Evolutionary conservation across 2,797 vertebrate genomes (phyloP).

Genomic region (Huso huso): DNA sequence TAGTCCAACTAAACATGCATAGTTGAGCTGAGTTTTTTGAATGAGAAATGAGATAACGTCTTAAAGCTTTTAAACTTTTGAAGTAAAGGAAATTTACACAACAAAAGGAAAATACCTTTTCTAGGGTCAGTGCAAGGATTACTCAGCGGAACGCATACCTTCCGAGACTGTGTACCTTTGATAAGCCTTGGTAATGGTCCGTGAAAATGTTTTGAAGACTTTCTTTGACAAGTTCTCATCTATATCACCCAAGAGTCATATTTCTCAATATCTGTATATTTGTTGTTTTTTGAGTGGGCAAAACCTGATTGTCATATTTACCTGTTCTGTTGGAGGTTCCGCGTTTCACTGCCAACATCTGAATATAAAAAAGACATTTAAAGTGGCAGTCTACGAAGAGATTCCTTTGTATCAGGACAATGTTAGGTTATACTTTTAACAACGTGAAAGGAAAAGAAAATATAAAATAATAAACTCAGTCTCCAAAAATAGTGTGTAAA

Average conservation of each 20-base stretch:
- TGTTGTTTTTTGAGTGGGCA: no score
- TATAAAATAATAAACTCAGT: no score
- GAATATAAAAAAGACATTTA: no score
- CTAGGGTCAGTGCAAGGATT: constrained; percentile 67
- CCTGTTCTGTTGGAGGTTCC: no score
- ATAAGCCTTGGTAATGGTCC: constrained; percentile 60
- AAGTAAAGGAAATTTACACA: constrained; percentile 76
- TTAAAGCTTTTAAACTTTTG: constrained; percentile 64
- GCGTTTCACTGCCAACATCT: no score
- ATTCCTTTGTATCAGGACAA: no score
- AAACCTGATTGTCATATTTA: no score
- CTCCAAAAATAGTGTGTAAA: no score
- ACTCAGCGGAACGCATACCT: constrained; percentile 68
- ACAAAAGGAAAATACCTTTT: constrained; percentile 72
- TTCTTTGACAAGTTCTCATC: constrained; percentile 58
- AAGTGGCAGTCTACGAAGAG: no score
- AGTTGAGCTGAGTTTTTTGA: background rate
- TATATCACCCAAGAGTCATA: constrained; percentile 52
- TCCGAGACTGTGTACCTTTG: constrained; percentile 62
- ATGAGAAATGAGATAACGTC: constrained; percentile 61
- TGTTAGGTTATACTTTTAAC: no score
- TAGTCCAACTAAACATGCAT: background rate
- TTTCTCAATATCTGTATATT: constrained; percentile 37
- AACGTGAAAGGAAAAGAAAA: no score
- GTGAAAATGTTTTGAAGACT: constrained; percentile 44